A percentile compares a stretch with the other conserved stretches of the same genome.
Evolutionary conservation across 2,888 invertebrate genomes (phyloP).

Genomic region (Drosophila limbata): DNA sequence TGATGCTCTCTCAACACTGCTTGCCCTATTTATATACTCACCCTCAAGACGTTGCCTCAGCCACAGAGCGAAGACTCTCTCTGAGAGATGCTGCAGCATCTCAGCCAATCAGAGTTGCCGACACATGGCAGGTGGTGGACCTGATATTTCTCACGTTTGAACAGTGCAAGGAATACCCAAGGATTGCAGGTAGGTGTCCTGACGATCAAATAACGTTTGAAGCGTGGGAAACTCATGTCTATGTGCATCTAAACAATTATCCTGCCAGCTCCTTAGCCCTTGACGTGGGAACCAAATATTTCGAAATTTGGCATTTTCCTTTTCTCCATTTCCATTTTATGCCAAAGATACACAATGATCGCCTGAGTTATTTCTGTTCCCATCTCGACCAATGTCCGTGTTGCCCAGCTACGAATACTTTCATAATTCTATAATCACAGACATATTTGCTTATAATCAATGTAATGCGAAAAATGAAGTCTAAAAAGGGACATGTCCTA

Average conservation of each 20-base stretch:
- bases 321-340: slow-evolving; percentile 12
- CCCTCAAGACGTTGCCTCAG: slow-evolving; percentile 29
- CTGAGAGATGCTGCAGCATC: slow-evolving; percentile 60
- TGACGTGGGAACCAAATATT: slow-evolving; percentile 62
- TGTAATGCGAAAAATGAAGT: no score
- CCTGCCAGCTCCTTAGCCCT: slow-evolving; percentile 34
- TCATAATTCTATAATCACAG: not conserved
- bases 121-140: slow-evolving; percentile 74
- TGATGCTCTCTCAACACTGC: slow-evolving; percentile 54
- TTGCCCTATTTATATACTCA: slow-evolving; percentile 76
- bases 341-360: slow-evolving; percentile 15
- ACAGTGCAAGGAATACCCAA: slow-evolving; percentile 31
- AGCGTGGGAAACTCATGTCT: slow-evolving; percentile 79
- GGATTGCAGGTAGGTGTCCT: slow-evolving; percentile 72
- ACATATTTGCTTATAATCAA: not conserved
- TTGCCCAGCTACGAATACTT: not conserved
- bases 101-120: slow-evolving; percentile 71
- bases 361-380: slow-evolving; percentile 12
- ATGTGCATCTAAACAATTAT: slow-evolving; percentile 41
- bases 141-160: slow-evolving; percentile 80
- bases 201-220: slow-evolving; percentile 48
- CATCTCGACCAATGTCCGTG: slow-evolving; percentile 8
- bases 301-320: slow-evolving; percentile 28
- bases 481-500: no score
- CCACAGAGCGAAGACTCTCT: slow-evolving; percentile 22